Conservation (phyloP, 2,888 invertebrate species). For the Ceramica pisi region DNA sequence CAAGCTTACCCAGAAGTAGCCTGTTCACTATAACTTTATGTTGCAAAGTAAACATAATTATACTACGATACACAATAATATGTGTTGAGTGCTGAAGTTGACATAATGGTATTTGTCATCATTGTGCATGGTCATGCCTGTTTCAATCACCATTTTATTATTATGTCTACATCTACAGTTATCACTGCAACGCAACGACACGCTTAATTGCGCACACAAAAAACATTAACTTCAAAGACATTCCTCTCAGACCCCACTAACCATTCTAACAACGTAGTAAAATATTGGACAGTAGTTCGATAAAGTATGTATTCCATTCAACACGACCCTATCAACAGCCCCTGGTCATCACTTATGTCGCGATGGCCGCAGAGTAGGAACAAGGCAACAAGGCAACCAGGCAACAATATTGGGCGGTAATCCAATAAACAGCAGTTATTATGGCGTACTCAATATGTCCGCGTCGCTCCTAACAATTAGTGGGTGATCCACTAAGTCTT, state of each 20-base stretch:
- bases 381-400: constrained; percentile 16
- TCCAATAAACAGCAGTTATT: constrained; percentile 56
- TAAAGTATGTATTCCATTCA: constrained; percentile 13
- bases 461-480: constrained; percentile 70
- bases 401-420: constrained; percentile 52
- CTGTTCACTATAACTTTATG: no score
- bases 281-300: constrained; percentile 23
- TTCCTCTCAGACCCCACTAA: constrained; percentile 22
- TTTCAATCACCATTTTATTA: not conserved
- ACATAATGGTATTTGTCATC: constrained; percentile 4
- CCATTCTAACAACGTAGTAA: not conserved
- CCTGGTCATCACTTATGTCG: constrained; percentile 18
- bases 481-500: constrained; percentile 68
- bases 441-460: constrained; percentile 54
- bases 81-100: not conserved
- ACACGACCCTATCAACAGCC: not conserved
- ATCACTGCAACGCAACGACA: not conserved
- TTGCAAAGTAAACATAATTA: no score
- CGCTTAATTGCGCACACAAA: not conserved
- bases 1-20: no score
- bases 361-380: constrained; percentile 13
- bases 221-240: not conserved
- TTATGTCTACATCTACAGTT: not conserved
- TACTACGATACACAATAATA: not conserved
- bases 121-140: constrained; percentile 5